Conservation (phyloP, 2,888 invertebrate genomes). For the Sympetrum striolatum region DNA sequence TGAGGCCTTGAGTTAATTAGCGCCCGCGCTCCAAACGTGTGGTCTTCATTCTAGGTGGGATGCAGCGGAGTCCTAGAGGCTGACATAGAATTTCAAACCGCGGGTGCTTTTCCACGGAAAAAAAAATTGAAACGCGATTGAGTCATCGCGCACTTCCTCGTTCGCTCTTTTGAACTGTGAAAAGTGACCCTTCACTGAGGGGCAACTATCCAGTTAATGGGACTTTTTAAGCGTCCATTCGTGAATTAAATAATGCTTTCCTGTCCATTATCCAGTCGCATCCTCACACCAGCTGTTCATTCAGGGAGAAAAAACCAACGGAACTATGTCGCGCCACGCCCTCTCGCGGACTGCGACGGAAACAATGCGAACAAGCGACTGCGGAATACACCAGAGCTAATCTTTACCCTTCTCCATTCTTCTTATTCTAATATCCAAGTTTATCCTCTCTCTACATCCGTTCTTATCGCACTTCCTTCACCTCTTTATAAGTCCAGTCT, state of each 20-base stretch:
- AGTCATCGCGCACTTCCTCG: neutral
- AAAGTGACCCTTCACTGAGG: neutral
- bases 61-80: neutral
- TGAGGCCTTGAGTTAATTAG: neutral
- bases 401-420: neutral
- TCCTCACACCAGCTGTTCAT: neutral
- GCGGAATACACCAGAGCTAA: neutral
- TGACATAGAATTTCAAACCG: neutral
- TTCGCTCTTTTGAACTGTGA: neutral
- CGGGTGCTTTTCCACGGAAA: neutral
- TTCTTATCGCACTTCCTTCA: neutral
- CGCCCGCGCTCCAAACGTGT: neutral
- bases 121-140: neutral
- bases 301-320: neutral
- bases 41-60: neutral
- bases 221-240: neutral
- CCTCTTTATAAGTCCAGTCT: neutral
- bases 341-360: neutral
- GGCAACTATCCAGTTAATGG: neutral
- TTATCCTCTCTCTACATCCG: neutral
- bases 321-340: neutral
- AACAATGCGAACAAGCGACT: neutral
- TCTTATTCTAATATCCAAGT: too few species aligned
- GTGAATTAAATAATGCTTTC: slow-evolving; percentile 25
- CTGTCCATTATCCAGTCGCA: neutral